Conservation (phyloP, 2,888 invertebrate genomes). For the Ophion ellenae region DNA sequence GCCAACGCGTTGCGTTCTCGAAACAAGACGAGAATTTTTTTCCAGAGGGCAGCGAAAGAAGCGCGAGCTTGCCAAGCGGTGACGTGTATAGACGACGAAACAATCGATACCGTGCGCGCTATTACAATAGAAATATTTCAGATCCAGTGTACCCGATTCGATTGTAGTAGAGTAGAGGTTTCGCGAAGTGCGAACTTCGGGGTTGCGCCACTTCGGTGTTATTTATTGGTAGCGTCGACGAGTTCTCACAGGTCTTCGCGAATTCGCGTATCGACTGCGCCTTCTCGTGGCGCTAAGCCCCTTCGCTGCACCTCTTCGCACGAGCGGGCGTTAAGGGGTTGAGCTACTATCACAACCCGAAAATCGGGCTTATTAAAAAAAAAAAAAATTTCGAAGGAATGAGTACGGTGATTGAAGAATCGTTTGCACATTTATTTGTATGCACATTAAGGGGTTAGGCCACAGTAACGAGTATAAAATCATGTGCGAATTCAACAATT, state of each 20-base stretch:
- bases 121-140: constrained; percentile 21
- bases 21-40: neutral
- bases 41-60: neutral
- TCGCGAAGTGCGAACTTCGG: constrained; percentile 2
- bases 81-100: neutral
- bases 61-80: neutral
- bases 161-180: neutral
- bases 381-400: too few species aligned
- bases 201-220: neutral
- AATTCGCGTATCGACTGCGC: neutral
- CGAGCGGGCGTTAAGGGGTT: neutral
- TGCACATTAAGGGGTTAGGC: too few species aligned
- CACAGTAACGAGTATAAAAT: too few species aligned
- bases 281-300: neutral
- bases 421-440: too few species aligned
- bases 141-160: constrained; percentile 1
- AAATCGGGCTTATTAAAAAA: too few species aligned
- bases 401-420: too few species aligned
- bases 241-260: neutral
- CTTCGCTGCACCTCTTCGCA: neutral
- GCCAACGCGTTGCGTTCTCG: neutral
- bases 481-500: too few species aligned
- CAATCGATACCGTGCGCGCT: neutral
- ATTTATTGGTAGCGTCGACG: constrained; percentile 7
- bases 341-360: neutral